phyloP scores from a whole-genome alignment of 2,888 invertebrate species.

The Exocentrus adspersus region DNA sequence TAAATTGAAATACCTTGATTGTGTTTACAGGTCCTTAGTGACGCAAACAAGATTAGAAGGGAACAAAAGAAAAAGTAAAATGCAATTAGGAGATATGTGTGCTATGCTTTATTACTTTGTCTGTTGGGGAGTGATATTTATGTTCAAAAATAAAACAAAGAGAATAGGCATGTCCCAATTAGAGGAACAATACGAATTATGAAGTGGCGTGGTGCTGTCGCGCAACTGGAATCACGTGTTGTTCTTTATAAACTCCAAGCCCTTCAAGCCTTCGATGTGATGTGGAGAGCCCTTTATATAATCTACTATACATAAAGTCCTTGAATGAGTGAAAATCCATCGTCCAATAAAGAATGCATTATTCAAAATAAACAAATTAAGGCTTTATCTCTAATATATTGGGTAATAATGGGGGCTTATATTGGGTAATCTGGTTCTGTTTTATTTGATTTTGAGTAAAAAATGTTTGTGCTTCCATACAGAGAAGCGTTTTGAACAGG shows the following conservation, averaged over 20 bases:
- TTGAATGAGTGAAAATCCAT: background rate
- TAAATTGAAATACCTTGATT: constrained; percentile 1
- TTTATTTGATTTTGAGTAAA: too few species aligned
- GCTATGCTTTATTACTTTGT: constrained; percentile 47
- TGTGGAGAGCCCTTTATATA: constrained; percentile 20
- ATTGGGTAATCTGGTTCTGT: too few species aligned
- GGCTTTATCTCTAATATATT: too few species aligned
- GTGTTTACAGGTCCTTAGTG: constrained; percentile 8
- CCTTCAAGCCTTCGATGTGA: constrained; percentile 15
- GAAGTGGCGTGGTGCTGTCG: constrained; percentile 42
- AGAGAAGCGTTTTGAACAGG: too few species aligned
- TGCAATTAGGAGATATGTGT: constrained; percentile 43
- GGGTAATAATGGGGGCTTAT: too few species aligned
- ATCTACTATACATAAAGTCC: constrained; percentile 24
- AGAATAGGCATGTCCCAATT: constrained; percentile 54
- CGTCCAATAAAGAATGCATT: too few species aligned
- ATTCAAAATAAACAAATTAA: too few species aligned
- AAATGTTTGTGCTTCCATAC: too few species aligned
- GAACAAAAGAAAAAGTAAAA: constrained; percentile 43
- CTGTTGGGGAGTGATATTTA: constrained; percentile 54
- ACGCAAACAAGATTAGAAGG: constrained; percentile 37
- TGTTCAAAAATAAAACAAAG: constrained; percentile 54
- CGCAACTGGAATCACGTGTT: constrained; percentile 39
- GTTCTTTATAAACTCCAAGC: constrained; percentile 23
- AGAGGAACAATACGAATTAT: constrained; percentile 51